Conservation (phyloP, 2,888 invertebrate species). For the Xylota sylvarum region DNA sequence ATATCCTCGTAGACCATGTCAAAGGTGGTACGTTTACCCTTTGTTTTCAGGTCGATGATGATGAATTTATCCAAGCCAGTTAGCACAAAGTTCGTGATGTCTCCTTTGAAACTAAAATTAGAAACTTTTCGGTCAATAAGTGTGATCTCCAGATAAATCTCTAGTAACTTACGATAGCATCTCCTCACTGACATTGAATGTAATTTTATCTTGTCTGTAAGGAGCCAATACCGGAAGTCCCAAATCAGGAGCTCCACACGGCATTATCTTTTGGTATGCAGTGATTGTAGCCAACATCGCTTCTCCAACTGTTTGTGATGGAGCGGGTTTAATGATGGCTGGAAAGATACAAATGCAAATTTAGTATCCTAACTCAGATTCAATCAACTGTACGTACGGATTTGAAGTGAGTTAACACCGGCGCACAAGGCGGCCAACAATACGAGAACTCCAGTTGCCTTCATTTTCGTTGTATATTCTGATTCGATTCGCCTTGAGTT, state of each 20-base stretch:
- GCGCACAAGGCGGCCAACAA: slow-evolving; percentile 17
- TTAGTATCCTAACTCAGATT: neutral
- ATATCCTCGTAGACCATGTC: slow-evolving; percentile 78
- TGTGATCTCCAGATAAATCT: too few species aligned
- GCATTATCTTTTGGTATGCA: slow-evolving; percentile 79
- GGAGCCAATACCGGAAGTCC: slow-evolving; percentile 79
- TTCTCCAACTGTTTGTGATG: slow-evolving; percentile 42
- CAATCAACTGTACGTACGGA: neutral
- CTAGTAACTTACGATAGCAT: slow-evolving; percentile 17
- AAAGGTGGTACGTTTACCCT: slow-evolving; percentile 74
- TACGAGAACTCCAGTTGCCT: slow-evolving; percentile 12
- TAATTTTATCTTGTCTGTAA: slow-evolving; percentile 16
- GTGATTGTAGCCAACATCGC: slow-evolving; percentile 41
- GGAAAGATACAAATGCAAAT: neutral
- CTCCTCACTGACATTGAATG: slow-evolving; percentile 18
- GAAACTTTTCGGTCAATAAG: neutral
- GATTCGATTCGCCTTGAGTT: neutral
- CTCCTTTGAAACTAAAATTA: slow-evolving; percentile 78
- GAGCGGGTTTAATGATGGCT: slow-evolving; percentile 3
- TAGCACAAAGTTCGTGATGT: slow-evolving; percentile 78
- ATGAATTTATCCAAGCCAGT: slow-evolving; percentile 78
- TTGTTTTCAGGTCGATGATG: slow-evolving; percentile 75
- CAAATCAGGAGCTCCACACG: slow-evolving; percentile 79
- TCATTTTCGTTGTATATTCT: slow-evolving; percentile 27
- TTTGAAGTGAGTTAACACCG: neutral